Conservation (phyloP, 1,140 invertebrate genomes). For the Drepana arcuata region DNA sequence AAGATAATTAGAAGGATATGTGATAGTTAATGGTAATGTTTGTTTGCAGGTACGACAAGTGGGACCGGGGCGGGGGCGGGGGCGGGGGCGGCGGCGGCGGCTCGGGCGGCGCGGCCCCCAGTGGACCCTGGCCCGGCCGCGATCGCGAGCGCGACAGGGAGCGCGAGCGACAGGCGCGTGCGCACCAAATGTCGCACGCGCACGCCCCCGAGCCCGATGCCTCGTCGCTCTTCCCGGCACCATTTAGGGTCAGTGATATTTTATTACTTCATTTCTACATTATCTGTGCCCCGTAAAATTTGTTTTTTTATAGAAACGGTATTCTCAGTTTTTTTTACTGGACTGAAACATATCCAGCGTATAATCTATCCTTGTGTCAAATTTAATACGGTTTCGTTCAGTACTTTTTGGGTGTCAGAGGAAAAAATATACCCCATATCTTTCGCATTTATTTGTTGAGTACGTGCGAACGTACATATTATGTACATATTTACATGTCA, state of each 20-base stretch:
- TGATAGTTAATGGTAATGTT: background rate
- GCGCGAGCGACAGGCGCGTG: slow-evolving; percentile 51
- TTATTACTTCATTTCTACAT: background rate
- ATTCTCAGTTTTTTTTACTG: too few relatives aligned
- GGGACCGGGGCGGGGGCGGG: slow-evolving; percentile 46
- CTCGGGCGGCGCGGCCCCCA: slow-evolving; percentile 19
- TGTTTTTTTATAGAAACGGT: too few relatives aligned
- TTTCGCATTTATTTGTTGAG: too few relatives aligned
- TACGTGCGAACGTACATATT: too few relatives aligned
- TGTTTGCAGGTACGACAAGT: slow-evolving; percentile 56
- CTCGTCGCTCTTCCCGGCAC: slow-evolving; percentile 59
- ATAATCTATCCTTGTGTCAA: too few relatives aligned
- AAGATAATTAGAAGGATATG: too few relatives aligned
- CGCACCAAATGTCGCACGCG: slow-evolving; percentile 60
- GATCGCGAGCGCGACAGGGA: slow-evolving; percentile 48
- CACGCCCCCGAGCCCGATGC: slow-evolving; percentile 58
- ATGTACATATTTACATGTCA: too few relatives aligned
- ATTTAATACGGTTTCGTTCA: too few relatives aligned
- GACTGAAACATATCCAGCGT: too few relatives aligned
- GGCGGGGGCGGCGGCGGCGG: slow-evolving; percentile 28
- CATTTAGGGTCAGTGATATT: slow-evolving; percentile 38
- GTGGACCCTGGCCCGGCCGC: slow-evolving; percentile 31
- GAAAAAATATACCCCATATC: too few relatives aligned
- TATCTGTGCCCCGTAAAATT: too few relatives aligned
- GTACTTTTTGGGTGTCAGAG: too few relatives aligned